Evolutionary conservation across 2,888 invertebrate genomes (phyloP), one percentile per base, ranked within the genome.

Genomic region (Boloria selene): DNA sequence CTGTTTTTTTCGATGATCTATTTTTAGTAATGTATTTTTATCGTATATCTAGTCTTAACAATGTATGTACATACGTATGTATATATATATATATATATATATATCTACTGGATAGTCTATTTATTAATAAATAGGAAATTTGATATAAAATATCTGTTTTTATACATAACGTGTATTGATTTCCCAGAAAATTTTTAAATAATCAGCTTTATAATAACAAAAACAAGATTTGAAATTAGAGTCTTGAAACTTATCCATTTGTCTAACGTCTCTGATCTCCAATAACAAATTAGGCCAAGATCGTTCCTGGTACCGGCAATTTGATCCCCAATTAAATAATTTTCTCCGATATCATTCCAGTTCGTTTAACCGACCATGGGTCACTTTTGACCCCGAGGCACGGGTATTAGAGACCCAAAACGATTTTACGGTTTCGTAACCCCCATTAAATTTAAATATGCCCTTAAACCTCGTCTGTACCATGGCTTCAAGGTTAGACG

Each of bases 401-500:
- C 80, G 75, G 77, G 76, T 81, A 88, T 87, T 88, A 87, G 80
- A 79, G 82, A 81, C 87, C 88, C 85, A 83, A 82, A 83, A 85
- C 85, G 75, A 84, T 85, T 84, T 83, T 77, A 75, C 80, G 78
- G 68, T 72, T 72, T 68, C 78, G 82, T 88, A 89, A 87, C 88
- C 89, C 86, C 88, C 78, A 90, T 90, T 92, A 89, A 85, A 87
- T 78, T 79, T 90, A 92, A 92, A 86, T 81, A 84, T 91, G 90
- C 90, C 90, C 88, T 81, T 80, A 82, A 90, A 90, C 88, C 87
- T 86, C 77, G 77, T 71, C 64, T 44, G 60, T 63, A 65, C 60
- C 61, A 22, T 58, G 51, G 22, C 38, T 13, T 22, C 64, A 64
- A 64, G 58, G 64, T 64, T 64, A 64, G 4, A 13, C 31, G n/a